phyloP scores from a whole-genome alignment of 23 tunicate species.

The Halocynthia aurantium region DNA sequence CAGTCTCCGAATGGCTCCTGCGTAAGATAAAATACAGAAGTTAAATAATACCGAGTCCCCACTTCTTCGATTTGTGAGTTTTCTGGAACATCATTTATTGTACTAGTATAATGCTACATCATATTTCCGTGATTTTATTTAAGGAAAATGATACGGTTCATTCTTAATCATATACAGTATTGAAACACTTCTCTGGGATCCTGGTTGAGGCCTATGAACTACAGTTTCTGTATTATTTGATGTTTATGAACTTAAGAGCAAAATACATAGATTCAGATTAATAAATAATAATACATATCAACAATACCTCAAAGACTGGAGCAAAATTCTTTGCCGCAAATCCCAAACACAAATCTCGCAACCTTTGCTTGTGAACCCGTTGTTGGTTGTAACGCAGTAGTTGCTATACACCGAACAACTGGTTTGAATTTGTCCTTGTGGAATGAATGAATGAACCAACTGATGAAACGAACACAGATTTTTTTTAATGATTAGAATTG shows the following conservation, averaged over 20 bases:
- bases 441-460: constrained; percentile 49
- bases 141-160: too few species aligned
- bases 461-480: neutral
- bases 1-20: constrained; percentile 61
- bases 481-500: neutral
- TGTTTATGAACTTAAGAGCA: too few species aligned
- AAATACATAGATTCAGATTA: too few species aligned
- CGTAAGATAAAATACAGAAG: neutral
- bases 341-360: constrained; percentile 64
- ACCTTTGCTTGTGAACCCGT: constrained; percentile 66
- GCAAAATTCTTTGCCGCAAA: constrained; percentile 28
- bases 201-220: too few species aligned
- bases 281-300: neutral
- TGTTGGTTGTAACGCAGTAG: constrained; percentile 41
- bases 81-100: neutral
- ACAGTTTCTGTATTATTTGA: too few species aligned
- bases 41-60: neutral
- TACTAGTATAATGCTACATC: too few species aligned
- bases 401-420: constrained; percentile 48
- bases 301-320: constrained; percentile 36
- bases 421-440: constrained; percentile 64
- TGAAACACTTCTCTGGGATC: too few species aligned
- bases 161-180: too few species aligned
- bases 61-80: neutral
- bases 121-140: too few species aligned